Percentiles rank a stretch among this genome's conserved stretches.
phyloP scores from a whole-genome alignment of 2,113 vertebrate species.

The Hippocampus barbouri region DNA sequence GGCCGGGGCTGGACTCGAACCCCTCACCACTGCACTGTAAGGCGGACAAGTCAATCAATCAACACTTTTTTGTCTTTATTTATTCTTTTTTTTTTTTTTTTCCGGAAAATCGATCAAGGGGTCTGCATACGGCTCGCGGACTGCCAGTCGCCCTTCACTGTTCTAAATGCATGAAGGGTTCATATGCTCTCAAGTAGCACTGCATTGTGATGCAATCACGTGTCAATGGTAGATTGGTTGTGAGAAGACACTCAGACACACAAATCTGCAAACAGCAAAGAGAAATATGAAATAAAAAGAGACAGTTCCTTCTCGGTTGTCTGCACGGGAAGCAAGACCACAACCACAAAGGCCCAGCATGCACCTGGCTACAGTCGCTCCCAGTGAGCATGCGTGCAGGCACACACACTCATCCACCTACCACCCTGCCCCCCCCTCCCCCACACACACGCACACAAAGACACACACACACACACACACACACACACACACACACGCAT shows the following conservation, averaged over 20 bases:
- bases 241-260: slow-evolving; percentile 10
- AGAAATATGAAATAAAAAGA: slow-evolving; percentile 54
- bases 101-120: too few species aligned
- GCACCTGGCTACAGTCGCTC: slow-evolving; percentile 71
- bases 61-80: too few species aligned
- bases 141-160: too few species aligned
- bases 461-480: slow-evolving; percentile 13
- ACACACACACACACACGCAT: slow-evolving; percentile 11
- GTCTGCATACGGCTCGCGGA: too few species aligned
- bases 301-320: slow-evolving; percentile 71
- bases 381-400: slow-evolving; percentile 40
- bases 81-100: too few species aligned
- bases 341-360: slow-evolving; percentile 74
- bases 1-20: too few species aligned
- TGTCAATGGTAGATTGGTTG: neutral
- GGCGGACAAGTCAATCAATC: too few species aligned
- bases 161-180: neutral
- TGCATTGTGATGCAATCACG: neutral
- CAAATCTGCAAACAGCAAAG: slow-evolving; percentile 23
- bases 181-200: slow-evolving; percentile 36
- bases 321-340: slow-evolving; percentile 71
- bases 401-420: slow-evolving; percentile 27
- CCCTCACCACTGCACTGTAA: too few species aligned
- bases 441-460: slow-evolving; percentile 12
- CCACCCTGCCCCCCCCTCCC: neutral